A percentile compares a stretch with the other conserved stretches of the same genome.
phyloP scores from a whole-genome alignment of 2,888 invertebrate genomes.

The Agrypnus murinus region DNA sequence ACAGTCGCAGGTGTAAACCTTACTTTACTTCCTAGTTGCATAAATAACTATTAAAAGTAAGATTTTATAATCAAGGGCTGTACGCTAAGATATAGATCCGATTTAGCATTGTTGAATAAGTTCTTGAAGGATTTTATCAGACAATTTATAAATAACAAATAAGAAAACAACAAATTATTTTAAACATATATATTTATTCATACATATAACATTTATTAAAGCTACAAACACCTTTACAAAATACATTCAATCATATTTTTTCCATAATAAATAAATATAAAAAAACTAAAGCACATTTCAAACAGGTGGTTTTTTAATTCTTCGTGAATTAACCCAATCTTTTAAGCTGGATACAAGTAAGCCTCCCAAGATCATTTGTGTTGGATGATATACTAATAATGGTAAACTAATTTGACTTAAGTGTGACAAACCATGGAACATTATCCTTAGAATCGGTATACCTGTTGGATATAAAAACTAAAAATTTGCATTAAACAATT shows the following conservation, averaged over 20 bases:
- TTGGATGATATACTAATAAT: conserved; percentile 72
- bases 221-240: conserved; percentile 31
- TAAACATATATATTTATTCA: not conserved
- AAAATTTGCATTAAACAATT: not conserved
- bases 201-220: conserved; percentile 11
- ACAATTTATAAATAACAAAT: too few species aligned
- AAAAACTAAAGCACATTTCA: conserved; percentile 2
- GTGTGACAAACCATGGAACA: conserved; percentile 73
- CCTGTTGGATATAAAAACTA: conserved; percentile 63
- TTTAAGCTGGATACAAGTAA: conserved; percentile 70
- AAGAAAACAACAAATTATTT: too few species aligned
- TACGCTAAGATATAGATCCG: too few species aligned
- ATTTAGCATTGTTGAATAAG: too few species aligned
- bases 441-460: conserved; percentile 72
- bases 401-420: conserved; percentile 72
- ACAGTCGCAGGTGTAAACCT: too few species aligned
- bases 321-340: conserved; percentile 67
- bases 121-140: too few species aligned
- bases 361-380: conserved; percentile 73
- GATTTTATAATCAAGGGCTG: too few species aligned
- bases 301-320: conserved; percentile 53
- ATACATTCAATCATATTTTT: conserved; percentile 20
- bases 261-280: not conserved
- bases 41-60: too few species aligned
- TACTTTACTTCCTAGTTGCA: too few species aligned